Conservation (phyloP, 2,888 invertebrate genomes). For the Neria commutata region DNA sequence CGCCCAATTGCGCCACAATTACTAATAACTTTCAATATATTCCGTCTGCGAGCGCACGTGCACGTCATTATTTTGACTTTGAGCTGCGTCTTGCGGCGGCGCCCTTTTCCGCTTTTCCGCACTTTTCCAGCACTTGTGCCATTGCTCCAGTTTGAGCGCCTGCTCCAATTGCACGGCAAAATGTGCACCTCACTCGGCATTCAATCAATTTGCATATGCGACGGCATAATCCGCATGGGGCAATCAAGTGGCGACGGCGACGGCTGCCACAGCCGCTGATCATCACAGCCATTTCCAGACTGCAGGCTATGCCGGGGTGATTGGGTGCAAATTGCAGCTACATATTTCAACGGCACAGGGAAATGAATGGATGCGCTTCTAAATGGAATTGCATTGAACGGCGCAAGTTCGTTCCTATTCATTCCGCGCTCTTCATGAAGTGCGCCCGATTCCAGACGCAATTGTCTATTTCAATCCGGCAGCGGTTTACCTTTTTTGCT, state of each 20-base stretch:
- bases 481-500: neutral
- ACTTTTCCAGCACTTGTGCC: too few relatives aligned
- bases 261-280: neutral
- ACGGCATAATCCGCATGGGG: conserved; percentile 19
- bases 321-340: neutral
- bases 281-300: neutral
- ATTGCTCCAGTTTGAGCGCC: too few relatives aligned
- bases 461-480: neutral
- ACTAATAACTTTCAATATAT: too few relatives aligned
- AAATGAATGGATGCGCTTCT: neutral
- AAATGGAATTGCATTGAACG: conserved; percentile 21
- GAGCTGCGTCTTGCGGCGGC: too few relatives aligned
- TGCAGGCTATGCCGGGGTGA: neutral
- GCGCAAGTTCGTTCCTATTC: neutral
- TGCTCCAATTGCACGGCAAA: too few relatives aligned
- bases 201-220: conserved; percentile 24
- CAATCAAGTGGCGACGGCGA: conserved; percentile 16
- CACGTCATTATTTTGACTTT: too few relatives aligned
- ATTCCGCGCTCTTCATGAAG: neutral
- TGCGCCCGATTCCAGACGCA: neutral
- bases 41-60: too few relatives aligned
- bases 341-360: neutral
- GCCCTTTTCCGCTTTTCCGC: too few relatives aligned
- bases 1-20: too few relatives aligned
- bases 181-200: neutral